phyloP scores from a whole-genome alignment of 2,888 invertebrate genomes.

The Bellardia bayeri region DNA sequence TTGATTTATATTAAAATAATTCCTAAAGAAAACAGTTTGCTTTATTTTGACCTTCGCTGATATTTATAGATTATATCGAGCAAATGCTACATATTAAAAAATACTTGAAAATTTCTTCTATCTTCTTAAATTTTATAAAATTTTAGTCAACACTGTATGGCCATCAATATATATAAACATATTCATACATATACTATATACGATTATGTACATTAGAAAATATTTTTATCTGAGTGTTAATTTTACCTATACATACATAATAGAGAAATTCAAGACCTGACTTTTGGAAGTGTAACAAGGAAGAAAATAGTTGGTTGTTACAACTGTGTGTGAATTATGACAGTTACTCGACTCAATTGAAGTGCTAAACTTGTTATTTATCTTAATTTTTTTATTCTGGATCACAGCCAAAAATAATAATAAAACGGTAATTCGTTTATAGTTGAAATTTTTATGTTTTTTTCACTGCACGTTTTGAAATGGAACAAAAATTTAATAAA shows the following conservation, averaged over 20 bases:
- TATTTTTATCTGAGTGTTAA: slow-evolving; percentile 38
- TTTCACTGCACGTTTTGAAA: slow-evolving; percentile 13
- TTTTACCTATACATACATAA: slow-evolving; percentile 38
- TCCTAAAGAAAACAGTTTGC: no score
- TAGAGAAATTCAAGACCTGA: slow-evolving; percentile 43
- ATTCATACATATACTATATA: background rate
- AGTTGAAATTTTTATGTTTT: slow-evolving; percentile 10
- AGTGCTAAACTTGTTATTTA: slow-evolving; percentile 56
- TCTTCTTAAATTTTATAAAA: background rate
- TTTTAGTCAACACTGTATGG: slow-evolving; percentile 3
- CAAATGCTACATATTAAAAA: no score
- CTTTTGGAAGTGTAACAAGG: slow-evolving; percentile 11
- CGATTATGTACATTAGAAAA: background rate
- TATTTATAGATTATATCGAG: no score
- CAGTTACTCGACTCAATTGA: slow-evolving; percentile 69
- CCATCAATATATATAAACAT: slow-evolving; percentile 25
- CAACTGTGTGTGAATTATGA: slow-evolving; percentile 70
- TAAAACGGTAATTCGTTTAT: slow-evolving; percentile 67
- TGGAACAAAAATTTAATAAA: slow-evolving; percentile 51
- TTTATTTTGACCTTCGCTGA: no score
- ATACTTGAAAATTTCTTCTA: background rate
- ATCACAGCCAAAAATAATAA: slow-evolving; percentile 69
- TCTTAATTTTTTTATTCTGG: slow-evolving; percentile 38
- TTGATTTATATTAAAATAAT: no score
- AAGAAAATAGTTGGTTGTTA: slow-evolving; percentile 50